Conservation (phyloP, 2,113 vertebrate genomes). For the Motacilla tschutschensis region DNA sequence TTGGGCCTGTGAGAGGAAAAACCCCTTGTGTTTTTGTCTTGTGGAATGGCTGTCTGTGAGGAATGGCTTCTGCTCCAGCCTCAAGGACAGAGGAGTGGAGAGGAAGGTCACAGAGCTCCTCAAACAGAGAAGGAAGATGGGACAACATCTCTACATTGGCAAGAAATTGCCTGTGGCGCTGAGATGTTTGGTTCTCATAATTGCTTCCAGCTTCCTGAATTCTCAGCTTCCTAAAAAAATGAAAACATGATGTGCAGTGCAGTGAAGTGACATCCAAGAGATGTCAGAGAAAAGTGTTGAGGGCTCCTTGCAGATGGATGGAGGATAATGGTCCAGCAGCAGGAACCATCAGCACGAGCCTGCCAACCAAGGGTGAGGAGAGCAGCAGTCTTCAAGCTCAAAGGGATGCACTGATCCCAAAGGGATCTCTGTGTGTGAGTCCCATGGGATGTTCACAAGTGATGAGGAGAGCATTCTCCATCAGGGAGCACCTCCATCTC, state of each 20-base stretch:
- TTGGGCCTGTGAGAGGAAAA: background rate
- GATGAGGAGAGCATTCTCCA: accelerated
- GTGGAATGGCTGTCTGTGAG: background rate
- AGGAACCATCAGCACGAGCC: background rate
- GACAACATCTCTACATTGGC: background rate
- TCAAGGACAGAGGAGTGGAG: background rate
- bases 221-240: background rate
- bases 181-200: background rate
- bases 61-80: background rate
- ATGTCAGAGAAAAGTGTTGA: background rate
- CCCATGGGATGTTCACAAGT: accelerated
- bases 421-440: background rate
- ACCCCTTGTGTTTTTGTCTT: background rate
- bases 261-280: background rate
- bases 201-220: background rate
- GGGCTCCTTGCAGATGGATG: accelerated
- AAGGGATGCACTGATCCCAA: background rate
- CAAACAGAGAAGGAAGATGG: background rate
- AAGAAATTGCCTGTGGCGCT: background rate
- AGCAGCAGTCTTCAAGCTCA: background rate
- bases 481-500: background rate
- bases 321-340: accelerated
- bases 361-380: background rate
- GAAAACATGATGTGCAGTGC: accelerated
- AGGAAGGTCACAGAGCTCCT: background rate